Base-by-base conservation (phyloP, 2,888 invertebrate species). In the Gymnoscelis rufifasciata region DNA sequence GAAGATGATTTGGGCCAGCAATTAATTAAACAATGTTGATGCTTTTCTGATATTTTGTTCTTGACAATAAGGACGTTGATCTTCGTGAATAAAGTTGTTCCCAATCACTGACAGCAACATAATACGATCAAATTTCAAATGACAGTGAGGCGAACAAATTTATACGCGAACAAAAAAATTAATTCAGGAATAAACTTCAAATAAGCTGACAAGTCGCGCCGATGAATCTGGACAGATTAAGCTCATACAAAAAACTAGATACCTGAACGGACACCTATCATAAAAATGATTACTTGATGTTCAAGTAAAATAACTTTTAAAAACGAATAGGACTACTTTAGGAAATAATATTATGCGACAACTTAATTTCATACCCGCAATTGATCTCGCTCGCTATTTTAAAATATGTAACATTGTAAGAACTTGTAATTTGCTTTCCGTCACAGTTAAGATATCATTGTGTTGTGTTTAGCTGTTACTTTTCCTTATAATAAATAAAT, bases 251-350 rank as follows among this genome's bases (percentile, higher is more conserved):
- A 66, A 64, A 67, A 68, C 59, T 58, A 55, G 54, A 56, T 54
- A 39, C 38, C 47, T 42, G 49, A 56, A 59, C n/a, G n/a, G n/a
- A 19, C 59, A 61, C 65, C 64, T 62, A 68, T 63, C 71, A 64
- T 62, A 66, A 60, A 60, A 56, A 54, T 64, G 61, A 71, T 68
- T 68, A 69, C 57, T 66, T 65, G 62, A 66, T 47, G 59, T 62
- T 60, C 53, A 53, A 51, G 53, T 57, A 56, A 57, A 54, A 52
- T 54, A 56, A 57, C 62, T 43, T 33, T 48, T 47, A 53, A 47
- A 44, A 43, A 47, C n/a, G n/a, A n/a, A n/a, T n/a, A n/a, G 38
- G 37, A 46, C 35, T 40, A 36, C 36, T 40, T 40, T 48, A 49
- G 48, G 46, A 45, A 38, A 39, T 42, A 29, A 19, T 23, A 42